These are phyloP conservation scores for Polietes domitor DNA, from an alignment of 2,888 invertebrate species.

Conservation along the genomic window DNA sequence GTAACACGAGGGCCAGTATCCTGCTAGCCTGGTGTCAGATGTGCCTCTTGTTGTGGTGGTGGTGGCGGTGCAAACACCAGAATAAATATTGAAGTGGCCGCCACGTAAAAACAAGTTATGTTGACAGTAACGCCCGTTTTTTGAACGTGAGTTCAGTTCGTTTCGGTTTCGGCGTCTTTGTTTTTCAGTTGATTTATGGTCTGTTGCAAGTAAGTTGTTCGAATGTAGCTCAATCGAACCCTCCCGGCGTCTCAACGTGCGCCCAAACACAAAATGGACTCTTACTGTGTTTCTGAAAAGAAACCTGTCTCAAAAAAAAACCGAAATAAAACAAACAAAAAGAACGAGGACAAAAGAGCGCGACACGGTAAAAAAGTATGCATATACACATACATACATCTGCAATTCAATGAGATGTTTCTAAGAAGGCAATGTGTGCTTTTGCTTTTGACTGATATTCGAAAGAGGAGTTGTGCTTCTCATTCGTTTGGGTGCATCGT, in stretches of 20 bases:
- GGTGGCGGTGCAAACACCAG: not conserved
- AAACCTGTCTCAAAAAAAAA: no score
- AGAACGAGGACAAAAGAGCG: no score
- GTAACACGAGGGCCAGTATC: not conserved
- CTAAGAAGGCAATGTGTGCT: no score
- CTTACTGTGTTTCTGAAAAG: no score
- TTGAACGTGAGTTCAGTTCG: not conserved
- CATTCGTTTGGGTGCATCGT: no score
- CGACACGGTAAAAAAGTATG: no score
- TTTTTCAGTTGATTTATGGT: constrained; percentile 13
- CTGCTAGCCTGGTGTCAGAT: constrained; percentile 22
- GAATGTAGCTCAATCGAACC: not conserved
- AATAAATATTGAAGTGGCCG: constrained; percentile 28
- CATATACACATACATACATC: no score
- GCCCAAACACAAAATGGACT: no score
- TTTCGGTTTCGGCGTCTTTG: not conserved
- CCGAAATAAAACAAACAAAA: no score
- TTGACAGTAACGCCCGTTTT: constrained; percentile 39
- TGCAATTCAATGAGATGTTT: no score
- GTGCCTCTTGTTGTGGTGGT: not conserved
- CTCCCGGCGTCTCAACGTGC: not conserved
- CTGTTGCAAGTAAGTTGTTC: constrained; percentile 11
- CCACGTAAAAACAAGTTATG: not conserved
- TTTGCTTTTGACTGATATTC: no score
- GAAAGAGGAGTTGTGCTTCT: no score